A percentile compares a stretch with the other conserved stretches of the same genome.
phyloP scores from a whole-genome alignment of 2,113 vertebrate genomes.

The Cardinalis cardinalis region DNA sequence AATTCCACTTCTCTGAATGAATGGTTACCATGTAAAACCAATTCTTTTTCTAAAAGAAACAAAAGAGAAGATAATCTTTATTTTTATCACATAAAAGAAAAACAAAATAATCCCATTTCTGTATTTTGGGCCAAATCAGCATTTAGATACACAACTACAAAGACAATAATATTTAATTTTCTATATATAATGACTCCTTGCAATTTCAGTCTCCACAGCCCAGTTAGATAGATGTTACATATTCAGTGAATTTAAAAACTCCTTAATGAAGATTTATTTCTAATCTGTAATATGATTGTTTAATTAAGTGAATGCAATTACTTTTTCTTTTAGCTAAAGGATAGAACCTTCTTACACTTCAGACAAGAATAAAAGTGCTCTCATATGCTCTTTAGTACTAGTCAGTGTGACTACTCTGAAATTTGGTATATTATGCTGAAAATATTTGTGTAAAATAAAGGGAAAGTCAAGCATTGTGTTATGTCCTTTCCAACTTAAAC shows the following conservation, averaged over 20 bases:
- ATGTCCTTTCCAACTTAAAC: neutral
- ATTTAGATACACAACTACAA: neutral
- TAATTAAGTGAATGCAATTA: constrained; percentile 20
- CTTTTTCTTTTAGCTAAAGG: neutral
- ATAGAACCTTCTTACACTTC: neutral
- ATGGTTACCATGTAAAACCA: neutral
- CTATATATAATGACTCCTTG: neutral
- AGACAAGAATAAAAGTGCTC: neutral
- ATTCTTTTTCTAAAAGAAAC: neutral
- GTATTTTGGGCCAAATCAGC: neutral
- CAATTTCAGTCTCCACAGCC: neutral
- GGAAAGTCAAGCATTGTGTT: neutral
- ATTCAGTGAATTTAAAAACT: neutral
- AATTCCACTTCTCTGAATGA: neutral
- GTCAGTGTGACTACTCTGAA: neutral
- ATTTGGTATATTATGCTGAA: neutral
- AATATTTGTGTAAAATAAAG: neutral
- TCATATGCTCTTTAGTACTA: neutral
- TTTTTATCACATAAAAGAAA: neutral
- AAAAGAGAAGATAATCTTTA: neutral
- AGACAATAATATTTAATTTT: neutral
- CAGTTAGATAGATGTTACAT: neutral
- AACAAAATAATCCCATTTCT: neutral
- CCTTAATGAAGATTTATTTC: neutral
- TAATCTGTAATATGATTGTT: neutral